Conservation (phyloP, 2,888 invertebrate genomes). For the Balanococcus diminutus region DNA sequence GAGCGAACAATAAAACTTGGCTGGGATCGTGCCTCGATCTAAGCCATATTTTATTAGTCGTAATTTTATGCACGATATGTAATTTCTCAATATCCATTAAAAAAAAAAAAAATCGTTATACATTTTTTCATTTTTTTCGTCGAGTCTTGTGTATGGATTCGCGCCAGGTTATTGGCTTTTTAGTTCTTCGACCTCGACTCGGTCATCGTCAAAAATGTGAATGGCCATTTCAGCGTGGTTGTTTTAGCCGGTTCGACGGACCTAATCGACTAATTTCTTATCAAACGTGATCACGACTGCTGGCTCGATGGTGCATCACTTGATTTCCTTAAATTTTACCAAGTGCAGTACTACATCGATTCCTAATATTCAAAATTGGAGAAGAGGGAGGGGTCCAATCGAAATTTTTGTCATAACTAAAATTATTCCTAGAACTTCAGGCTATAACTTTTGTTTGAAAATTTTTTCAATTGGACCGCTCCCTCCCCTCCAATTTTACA, state of each 20-base stretch:
- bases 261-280: background rate
- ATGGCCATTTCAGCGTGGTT: background rate
- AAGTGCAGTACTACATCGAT: too few species aligned
- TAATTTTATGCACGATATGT: constrained; percentile 19
- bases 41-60: background rate
- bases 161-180: constrained; percentile 26
- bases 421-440: too few species aligned
- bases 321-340: too few species aligned
- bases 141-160: background rate
- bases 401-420: too few species aligned
- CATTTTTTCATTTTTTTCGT: background rate
- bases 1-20: background rate
- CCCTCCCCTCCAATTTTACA: too few species aligned
- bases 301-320: too few species aligned
- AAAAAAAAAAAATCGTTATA: background rate
- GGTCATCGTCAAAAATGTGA: background rate
- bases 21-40: background rate
- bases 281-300: background rate
- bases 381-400: too few species aligned
- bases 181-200: constrained; percentile 9
- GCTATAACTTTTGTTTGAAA: too few species aligned
- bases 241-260: background rate
- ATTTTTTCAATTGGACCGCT: too few species aligned
- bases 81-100: background rate
- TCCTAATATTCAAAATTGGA: too few species aligned